Percentiles rank a stretch among this genome's conserved stretches.
phyloP scores from a whole-genome alignment of 2,797 vertebrate genomes.

The Rousettus madagascariensis region DNA sequence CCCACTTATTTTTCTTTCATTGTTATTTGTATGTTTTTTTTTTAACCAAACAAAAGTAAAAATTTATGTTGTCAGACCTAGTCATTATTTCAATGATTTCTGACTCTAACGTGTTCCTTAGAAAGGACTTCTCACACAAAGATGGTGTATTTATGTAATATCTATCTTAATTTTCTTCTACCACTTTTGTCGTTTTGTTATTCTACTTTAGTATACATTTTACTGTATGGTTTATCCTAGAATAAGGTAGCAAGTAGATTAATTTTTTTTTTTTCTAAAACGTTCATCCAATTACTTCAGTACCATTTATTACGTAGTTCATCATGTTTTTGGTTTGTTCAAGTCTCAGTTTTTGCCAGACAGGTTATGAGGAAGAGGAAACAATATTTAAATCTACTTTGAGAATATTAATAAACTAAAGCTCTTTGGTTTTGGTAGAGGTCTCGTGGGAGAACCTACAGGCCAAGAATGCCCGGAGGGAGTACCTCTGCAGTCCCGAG shows the following conservation, averaged over 20 bases:
- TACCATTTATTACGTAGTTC: background rate
- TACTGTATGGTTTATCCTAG: background rate
- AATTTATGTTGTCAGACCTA: background rate
- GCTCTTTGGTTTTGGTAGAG: slow-evolving; percentile 1
- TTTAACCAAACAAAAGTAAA: slow-evolving; percentile 25
- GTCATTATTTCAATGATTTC: background rate
- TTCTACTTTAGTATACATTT: background rate
- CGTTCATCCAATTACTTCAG: background rate
- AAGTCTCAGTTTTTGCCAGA: background rate
- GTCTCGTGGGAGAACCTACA: background rate
- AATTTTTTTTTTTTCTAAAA: background rate
- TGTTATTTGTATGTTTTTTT: background rate
- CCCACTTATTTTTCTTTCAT: background rate
- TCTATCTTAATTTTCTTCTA: background rate
- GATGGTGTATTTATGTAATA: background rate
- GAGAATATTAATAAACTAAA: background rate
- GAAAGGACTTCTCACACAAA: background rate
- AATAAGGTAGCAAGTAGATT: background rate
- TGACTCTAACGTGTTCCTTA: background rate
- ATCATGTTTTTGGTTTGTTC: background rate
- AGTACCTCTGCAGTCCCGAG: rapidly evolving
- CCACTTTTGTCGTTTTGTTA: background rate
- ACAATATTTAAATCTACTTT: background rate
- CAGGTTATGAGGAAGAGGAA: background rate
- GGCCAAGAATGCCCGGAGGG: background rate